phyloP scores from a whole-genome alignment of 2,113 vertebrate species.

The Poeciliopsis retropinna region DNA sequence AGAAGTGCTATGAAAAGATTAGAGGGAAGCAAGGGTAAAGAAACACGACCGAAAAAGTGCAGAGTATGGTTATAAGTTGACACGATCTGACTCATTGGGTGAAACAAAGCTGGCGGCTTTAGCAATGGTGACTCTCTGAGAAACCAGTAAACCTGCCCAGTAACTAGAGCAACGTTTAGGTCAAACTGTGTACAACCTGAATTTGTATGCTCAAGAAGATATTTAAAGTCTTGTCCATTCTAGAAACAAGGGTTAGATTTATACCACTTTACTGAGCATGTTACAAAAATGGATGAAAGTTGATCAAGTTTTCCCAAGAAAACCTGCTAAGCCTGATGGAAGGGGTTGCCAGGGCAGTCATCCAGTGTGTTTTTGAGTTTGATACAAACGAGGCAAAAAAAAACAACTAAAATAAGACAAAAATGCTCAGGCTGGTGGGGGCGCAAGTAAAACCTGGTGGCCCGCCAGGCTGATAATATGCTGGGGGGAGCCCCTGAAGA shows the following conservation, averaged over 20 bases:
- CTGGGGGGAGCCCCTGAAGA: no score
- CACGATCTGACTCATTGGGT: no score
- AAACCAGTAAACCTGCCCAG: neutral
- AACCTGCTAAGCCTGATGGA: no score
- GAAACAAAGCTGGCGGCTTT: no score
- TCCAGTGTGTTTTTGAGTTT: no score
- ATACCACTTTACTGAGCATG: neutral
- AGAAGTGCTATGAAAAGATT: constrained; percentile 8
- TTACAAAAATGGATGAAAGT: neutral
- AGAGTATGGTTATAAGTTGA: neutral
- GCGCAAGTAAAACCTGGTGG: no score
- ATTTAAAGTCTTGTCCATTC: neutral
- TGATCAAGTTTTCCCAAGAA: neutral
- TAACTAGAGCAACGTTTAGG: neutral
- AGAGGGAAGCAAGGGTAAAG: neutral
- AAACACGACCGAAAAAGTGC: neutral
- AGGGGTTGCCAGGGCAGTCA: no score
- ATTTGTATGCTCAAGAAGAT: neutral
- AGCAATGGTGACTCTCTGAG: neutral
- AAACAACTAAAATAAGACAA: no score
- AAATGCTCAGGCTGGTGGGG: no score
- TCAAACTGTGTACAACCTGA: neutral
- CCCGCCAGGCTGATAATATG: no score
- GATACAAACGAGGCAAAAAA: no score
- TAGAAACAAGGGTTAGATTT: neutral